A percentile compares a stretch with the other conserved stretches of the same genome.
phyloP scores from a whole-genome alignment of 2,888 invertebrate species.

The Pristionchus exspectatus region DNA sequence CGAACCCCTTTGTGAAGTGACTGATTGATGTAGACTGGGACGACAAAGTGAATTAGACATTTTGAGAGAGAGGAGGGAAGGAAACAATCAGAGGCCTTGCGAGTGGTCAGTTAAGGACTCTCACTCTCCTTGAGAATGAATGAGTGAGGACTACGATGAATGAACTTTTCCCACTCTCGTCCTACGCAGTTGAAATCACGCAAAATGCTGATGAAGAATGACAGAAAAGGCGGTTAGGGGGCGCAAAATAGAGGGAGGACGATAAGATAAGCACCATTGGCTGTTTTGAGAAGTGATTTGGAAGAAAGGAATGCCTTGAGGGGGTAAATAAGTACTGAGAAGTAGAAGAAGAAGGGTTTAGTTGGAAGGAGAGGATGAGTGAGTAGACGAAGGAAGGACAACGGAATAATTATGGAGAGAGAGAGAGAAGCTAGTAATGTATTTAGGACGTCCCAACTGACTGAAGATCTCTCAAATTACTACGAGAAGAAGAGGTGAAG shows the following conservation, averaged over 20 bases:
- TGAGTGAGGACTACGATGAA: constrained; percentile 44
- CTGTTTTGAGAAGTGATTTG: constrained; percentile 47
- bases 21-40: constrained; percentile 52
- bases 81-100: constrained; percentile 36
- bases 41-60: constrained; percentile 50
- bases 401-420: constrained; percentile 47
- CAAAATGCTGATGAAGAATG: constrained; percentile 36
- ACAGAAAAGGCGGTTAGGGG: constrained; percentile 13
- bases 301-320: not conserved
- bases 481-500: not conserved
- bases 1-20: not conserved
- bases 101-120: constrained; percentile 30
- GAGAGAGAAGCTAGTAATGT: constrained; percentile 42
- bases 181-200: constrained; percentile 25
- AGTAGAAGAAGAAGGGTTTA: constrained; percentile 24
- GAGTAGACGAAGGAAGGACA: constrained; percentile 44
- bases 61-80: constrained; percentile 18
- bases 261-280: constrained; percentile 51
- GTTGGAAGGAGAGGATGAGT: constrained; percentile 12
- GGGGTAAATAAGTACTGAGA: constrained; percentile 32
- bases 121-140: constrained; percentile 4
- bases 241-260: not conserved
- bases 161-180: constrained; percentile 1
- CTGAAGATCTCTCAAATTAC: constrained; percentile 9
- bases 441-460: not conserved